These are phyloP conservation scores for Eupithecia subumbrata DNA, from an alignment of 2,888 invertebrate species.

Conservation along the genomic window DNA sequence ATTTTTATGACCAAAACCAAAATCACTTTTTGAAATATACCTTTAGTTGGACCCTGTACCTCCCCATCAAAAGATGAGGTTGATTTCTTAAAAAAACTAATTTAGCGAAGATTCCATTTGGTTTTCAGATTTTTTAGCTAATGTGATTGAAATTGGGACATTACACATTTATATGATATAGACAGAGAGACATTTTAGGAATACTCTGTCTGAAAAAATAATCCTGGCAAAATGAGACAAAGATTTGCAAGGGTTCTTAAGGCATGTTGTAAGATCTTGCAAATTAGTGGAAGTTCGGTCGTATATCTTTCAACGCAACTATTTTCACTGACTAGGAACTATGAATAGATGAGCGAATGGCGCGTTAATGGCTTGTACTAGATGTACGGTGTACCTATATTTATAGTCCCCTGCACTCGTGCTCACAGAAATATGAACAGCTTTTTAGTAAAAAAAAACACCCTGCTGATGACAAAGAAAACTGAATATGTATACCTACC, in stretches of 20 bases:
- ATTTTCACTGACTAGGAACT: too few species aligned
- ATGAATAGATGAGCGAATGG: too few species aligned
- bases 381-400: too few species aligned
- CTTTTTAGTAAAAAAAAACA: too few species aligned
- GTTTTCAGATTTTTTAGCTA: slow-evolving; percentile 27
- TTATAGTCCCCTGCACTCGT: too few species aligned
- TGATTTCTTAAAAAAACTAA: slow-evolving; percentile 20
- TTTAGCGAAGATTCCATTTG: slow-evolving; percentile 30
- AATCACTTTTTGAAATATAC: neutral
- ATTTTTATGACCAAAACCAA: too few species aligned
- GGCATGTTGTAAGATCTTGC: neutral
- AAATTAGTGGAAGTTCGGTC: neutral
- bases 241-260: neutral
- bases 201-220: neutral
- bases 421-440: too few species aligned
- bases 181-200: neutral
- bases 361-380: too few species aligned
- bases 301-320: too few species aligned
- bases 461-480: too few species aligned
- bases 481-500: too few species aligned
- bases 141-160: slow-evolving; percentile 25
- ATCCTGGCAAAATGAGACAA: neutral
- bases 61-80: slow-evolving; percentile 21
- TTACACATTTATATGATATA: too few species aligned
- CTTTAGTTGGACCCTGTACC: neutral